Evolutionary conservation across 1,140 invertebrate genomes (phyloP), one percentile per base, ranked within the genome.

Genomic region (Bombus consobrinus): DNA sequence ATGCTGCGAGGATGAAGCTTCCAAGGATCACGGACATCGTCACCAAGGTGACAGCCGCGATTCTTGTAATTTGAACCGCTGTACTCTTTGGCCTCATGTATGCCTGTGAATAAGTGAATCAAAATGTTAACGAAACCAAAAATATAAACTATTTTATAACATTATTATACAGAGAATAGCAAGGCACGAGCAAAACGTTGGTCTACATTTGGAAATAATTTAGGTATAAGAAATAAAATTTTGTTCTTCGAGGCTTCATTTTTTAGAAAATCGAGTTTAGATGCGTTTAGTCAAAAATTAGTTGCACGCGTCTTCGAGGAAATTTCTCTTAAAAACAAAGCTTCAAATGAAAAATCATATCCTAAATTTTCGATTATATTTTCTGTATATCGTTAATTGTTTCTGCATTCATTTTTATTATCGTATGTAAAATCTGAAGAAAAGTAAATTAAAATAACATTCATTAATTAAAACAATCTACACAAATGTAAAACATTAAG

Each of bases 1-100:
- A 97, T 12, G 97, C 97, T 47, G 97, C 97, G 86, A 98, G 94
- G 89, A 98, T 97, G 93, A 98, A 98, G 80, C 97, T 95, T 43
- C 98, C 98, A 86, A 98, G 94, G 69, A 98, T 96, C 87, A 98
- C 96, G 13, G 97, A 97, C 59, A 97, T 97, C 1, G 97, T 96
- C 76, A 98, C 96, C 79, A 98, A 95, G 72, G 98, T 98, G 79
- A 97, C 95, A 34, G 97, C 97, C 28, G 97, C 96, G 91, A 98
- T 98, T 93, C 97, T 96, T 5, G 98, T 97, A 77, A 98, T 97
- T 94, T 98, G 97, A 28, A 98, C 97, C 66, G 97, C 96, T 25
- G 97, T 96, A 73, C 97, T 97, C 90, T 96, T 96, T 79, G 96
- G 96, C 94, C 97, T 96, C 89, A 96, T 95, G 95, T 98, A 98